Percentiles rank a stretch among this genome's conserved stretches.
These are phyloP conservation scores for Perizoma flavofasciatum DNA, from an alignment of 2,888 invertebrate genomes.

Conservation along the genomic window DNA sequence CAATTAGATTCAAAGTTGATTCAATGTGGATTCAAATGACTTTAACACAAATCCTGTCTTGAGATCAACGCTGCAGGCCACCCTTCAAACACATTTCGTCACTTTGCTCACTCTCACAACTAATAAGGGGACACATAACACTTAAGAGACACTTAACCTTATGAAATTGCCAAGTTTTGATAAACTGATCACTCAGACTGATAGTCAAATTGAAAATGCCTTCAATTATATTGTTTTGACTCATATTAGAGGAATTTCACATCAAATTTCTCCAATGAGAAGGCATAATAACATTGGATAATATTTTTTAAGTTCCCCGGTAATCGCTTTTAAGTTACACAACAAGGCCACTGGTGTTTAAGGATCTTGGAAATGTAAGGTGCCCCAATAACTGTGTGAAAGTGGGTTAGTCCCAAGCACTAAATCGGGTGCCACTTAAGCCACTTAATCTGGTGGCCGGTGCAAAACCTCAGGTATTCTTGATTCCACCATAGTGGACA, in stretches of 20 bases:
- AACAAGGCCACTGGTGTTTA: too few species aligned
- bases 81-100: slow-evolving; percentile 27
- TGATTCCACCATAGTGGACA: slow-evolving; percentile 43
- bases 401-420: slow-evolving; percentile 17
- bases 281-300: too few species aligned
- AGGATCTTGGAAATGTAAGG: too few species aligned
- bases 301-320: too few species aligned
- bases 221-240: too few species aligned
- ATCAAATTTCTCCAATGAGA: too few species aligned
- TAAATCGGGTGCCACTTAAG: background rate
- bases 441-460: slow-evolving; percentile 66
- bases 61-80: slow-evolving; percentile 27
- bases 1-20: too few species aligned
- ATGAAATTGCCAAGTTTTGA: background rate
- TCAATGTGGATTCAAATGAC: background rate
- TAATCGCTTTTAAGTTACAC: too few species aligned
- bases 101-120: slow-evolving; percentile 16
- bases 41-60: slow-evolving; percentile 2
- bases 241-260: too few species aligned
- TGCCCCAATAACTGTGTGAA: too few species aligned
- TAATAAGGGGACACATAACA: background rate
- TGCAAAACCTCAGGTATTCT: slow-evolving; percentile 54
- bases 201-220: too few species aligned
- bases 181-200: too few species aligned
- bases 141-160: slow-evolving; percentile 3